These are phyloP conservation scores for Decapterus maruadsi DNA, from an alignment of 2,797 vertebrate species.

Conservation along the genomic window DNA sequence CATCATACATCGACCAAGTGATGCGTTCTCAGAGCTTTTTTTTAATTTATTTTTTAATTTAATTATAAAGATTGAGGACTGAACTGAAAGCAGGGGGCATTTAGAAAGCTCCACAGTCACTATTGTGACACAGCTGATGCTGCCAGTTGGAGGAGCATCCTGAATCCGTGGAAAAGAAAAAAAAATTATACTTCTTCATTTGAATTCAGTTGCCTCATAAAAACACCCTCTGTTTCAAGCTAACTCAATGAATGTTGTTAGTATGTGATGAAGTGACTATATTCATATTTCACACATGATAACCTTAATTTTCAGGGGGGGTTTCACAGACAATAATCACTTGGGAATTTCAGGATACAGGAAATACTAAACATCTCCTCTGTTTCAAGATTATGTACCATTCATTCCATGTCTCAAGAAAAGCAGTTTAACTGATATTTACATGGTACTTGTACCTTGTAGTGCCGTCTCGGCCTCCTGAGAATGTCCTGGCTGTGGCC, in stretches of 20 bases:
- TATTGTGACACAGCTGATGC: too few relatives aligned
- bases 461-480: constrained; percentile 97
- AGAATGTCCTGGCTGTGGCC: constrained; percentile 95
- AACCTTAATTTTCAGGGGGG: background rate
- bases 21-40: too few relatives aligned
- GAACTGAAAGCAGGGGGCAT: too few relatives aligned
- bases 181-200: background rate
- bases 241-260: background rate
- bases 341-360: background rate
- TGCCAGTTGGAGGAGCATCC: too few relatives aligned
- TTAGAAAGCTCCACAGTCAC: too few relatives aligned
- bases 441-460: constrained; percentile 3
- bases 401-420: background rate
- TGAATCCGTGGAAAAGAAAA: too few relatives aligned
- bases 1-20: too few relatives aligned
- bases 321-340: background rate
- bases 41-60: too few relatives aligned
- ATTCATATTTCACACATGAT: background rate
- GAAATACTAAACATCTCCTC: background rate
- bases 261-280: background rate
- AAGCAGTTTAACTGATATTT: background rate
- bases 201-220: background rate
- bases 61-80: too few relatives aligned
- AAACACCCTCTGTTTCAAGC: background rate
- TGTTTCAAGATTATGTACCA: too few relatives aligned